Base-by-base conservation (phyloP, 2,797 vertebrate genomes). In the Coregonus suidteri region DNA sequence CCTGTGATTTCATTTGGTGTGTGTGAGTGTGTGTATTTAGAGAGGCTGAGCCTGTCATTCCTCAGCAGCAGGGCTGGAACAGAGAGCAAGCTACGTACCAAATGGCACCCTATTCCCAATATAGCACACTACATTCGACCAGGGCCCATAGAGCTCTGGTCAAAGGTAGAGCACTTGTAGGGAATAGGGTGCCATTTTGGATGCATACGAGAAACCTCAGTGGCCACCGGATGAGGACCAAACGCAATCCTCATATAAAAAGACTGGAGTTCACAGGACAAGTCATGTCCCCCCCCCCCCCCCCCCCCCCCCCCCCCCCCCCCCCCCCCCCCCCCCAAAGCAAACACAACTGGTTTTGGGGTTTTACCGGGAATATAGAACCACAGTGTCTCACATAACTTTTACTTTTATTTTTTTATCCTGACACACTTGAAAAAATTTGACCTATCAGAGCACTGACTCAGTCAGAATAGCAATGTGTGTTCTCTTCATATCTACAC, bases 211-310 rank as follows among this genome's bases (percentile, higher is more conserved):
- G 41, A 81, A 86, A 82, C 86, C 85, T 90, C 87, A 79, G 88
- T 90, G 91, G 93, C 82, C 71, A 72, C 1, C n/a, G 4, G 59
- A 7, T 11, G 1, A 20, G 77, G 82, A 86, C 91, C 92, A 92
- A 93, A 76, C 89, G 88, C 84, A 92, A 93, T 87, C 79, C 75
- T 83, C 75, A 78, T 88, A 88, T 89, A 90, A 90, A 91, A 93
- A 90, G 90, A 88, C 88, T 83, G 69, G 81, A 89, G 93, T 93
- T 93, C 88, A 88, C 85, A 79, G 91, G 85, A 92, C 92, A 93
- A 93, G 93, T 94, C 92, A 90, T 81, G 88, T 90, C 89, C 86
- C 85, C 16, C 52, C n/a, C 54, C n/a, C 54, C 53, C n/a, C 54
- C n/a, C 54, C 53, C n/a, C 54, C n/a, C 54, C 53, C n/a, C 54